Evolutionary conservation across 1,140 invertebrate species (phyloP).

Genomic region (Pseudobourletiella spinata): DNA sequence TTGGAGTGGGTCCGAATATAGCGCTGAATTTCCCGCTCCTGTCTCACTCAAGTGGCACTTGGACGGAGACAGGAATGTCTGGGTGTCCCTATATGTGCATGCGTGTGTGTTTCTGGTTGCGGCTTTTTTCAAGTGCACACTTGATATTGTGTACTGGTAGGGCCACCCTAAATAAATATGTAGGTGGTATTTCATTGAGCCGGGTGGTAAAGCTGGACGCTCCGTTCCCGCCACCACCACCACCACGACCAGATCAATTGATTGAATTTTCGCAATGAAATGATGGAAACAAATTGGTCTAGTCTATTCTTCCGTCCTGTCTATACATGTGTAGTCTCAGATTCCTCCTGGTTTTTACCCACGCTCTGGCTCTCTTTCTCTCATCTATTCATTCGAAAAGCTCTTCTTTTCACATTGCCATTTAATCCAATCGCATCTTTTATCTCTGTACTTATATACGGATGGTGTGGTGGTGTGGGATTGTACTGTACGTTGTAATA

Average conservation of each 20-base stretch:
- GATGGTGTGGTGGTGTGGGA: constrained; percentile 1
- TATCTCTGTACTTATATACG: constrained; percentile 15
- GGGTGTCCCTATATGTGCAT: no score
- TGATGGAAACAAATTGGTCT: constrained; percentile 30
- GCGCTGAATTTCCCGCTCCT: no score
- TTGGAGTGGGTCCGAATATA: no score
- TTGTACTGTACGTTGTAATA: constrained; percentile 5
- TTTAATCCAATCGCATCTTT: constrained; percentile 24
- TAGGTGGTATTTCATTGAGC: no score
- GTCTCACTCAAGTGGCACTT: no score
- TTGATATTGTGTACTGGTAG: no score
- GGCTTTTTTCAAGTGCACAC: no score
- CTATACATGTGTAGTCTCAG: constrained; percentile 1
- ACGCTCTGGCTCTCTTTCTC: not conserved
- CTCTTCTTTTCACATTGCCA: constrained; percentile 14
- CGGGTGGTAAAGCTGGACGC: no score
- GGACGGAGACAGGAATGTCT: no score
- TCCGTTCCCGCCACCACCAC: no score
- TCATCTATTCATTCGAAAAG: constrained; percentile 7
- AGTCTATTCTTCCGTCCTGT: not conserved
- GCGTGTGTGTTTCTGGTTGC: no score
- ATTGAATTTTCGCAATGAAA: constrained; percentile 31
- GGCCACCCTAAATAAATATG: no score
- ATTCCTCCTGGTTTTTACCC: constrained; percentile 1
- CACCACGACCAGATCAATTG: constrained; percentile 18